phyloP scores from a whole-genome alignment of 2,113 vertebrate genomes.

The Crotalus helleri region DNA sequence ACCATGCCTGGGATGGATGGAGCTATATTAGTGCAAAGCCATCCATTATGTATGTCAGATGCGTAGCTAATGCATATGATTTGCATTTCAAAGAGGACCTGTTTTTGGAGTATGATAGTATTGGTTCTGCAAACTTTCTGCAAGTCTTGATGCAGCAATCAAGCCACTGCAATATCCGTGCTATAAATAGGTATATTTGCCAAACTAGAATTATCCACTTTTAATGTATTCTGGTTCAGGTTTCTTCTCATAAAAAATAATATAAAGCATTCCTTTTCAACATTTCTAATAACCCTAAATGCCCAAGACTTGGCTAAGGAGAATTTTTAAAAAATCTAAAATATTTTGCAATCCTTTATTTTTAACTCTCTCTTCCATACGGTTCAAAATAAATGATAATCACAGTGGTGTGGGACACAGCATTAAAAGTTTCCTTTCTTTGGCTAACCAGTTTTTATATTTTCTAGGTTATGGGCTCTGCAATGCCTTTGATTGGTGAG shows the following conservation, averaged over 20 bases:
- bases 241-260: background rate
- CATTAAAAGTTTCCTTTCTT: accelerated
- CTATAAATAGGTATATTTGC: background rate
- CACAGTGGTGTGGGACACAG: background rate
- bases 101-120: background rate
- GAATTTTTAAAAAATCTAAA: background rate
- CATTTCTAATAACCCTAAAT: background rate
- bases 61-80: background rate
- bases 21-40: too few species aligned
- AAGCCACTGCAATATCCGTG: background rate
- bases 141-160: background rate
- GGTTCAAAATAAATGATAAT: background rate
- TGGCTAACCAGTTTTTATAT: conserved; percentile 2
- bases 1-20: background rate
- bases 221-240: background rate
- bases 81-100: background rate
- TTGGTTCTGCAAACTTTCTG: background rate
- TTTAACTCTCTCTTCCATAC: background rate
- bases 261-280: background rate
- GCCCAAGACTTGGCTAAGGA: background rate
- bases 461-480: conserved; percentile 89
- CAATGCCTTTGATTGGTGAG: conserved; percentile 95
- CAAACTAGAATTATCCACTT: background rate
- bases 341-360: background rate
- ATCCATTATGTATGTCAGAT: background rate